These are phyloP conservation scores for Mallotus villosus DNA, from an alignment of 2,797 vertebrate species.

Conservation along the genomic window DNA sequence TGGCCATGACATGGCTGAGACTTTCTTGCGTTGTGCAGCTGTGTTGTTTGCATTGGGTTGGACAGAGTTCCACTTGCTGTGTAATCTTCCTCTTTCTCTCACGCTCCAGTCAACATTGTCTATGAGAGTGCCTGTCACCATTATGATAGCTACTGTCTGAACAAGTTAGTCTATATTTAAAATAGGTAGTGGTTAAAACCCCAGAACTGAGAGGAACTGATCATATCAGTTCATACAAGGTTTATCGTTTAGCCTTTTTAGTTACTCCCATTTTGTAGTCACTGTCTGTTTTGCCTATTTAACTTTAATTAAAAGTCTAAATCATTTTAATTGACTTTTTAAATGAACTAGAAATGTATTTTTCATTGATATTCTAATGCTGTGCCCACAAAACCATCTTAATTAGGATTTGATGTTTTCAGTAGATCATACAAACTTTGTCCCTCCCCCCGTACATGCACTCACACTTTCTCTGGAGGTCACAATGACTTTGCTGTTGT, in stretches of 20 bases:
- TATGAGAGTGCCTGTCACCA: not conserved
- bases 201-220: no score
- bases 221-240: no score
- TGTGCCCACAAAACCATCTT: not conserved
- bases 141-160: no score
- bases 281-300: no score
- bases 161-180: no score
- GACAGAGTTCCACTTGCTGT: not conserved
- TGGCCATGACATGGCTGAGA: not conserved
- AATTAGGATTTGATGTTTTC: slow-evolving; percentile 18
- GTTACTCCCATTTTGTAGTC: no score
- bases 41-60: not conserved
- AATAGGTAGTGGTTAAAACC: no score
- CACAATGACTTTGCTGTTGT: slow-evolving; percentile 50
- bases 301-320: no score
- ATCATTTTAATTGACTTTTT: no score
- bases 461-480: slow-evolving; percentile 35
- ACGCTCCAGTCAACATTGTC: not conserved
- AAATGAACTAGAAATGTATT: no score
- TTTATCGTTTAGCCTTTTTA: no score
- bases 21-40: not conserved
- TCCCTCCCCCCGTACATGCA: slow-evolving; percentile 3
- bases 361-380: not conserved
- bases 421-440: slow-evolving; percentile 35
- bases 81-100: slow-evolving; percentile 19